Percentiles rank a stretch among this genome's conserved stretches.
Conservation (phyloP, 2,888 invertebrate species). For the Athalia cordata region DNA sequence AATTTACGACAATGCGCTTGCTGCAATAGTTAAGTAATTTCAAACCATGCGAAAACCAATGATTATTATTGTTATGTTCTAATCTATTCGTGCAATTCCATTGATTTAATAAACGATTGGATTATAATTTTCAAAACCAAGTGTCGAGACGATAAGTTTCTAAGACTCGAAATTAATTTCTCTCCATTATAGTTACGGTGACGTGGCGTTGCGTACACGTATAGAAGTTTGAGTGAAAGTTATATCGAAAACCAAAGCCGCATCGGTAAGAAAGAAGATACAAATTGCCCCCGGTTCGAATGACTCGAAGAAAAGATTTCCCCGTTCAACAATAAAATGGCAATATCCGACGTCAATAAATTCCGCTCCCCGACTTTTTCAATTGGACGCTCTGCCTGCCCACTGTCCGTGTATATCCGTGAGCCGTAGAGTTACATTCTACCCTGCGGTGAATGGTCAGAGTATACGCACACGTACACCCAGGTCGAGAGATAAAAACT, state of each 20-base stretch:
- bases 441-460: background rate
- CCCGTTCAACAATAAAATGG: constrained; percentile 43
- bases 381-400: constrained; percentile 30
- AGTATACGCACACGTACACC: too few relatives aligned
- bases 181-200: too few relatives aligned
- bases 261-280: constrained; percentile 40
- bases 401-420: constrained; percentile 23
- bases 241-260: constrained; percentile 39
- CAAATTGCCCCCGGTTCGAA: constrained; percentile 42
- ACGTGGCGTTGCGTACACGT: too few relatives aligned
- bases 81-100: too few relatives aligned
- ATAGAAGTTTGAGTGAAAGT: background rate
- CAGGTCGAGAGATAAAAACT: constrained; percentile 34
- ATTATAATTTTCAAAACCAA: background rate
- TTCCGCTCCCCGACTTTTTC: constrained; percentile 38
- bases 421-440: constrained; percentile 26
- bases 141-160: too few relatives aligned
- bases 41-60: background rate
- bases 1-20: constrained; percentile 1
- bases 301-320: constrained; percentile 42
- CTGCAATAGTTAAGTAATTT: constrained; percentile 8
- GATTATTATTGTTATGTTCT: too few relatives aligned
- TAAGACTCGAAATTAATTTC: too few relatives aligned
- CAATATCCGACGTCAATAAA: constrained; percentile 45
- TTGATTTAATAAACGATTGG: background rate